These are phyloP conservation scores for Mimachlamys varia DNA, from an alignment of 2,888 invertebrate species.

Conservation along the genomic window DNA sequence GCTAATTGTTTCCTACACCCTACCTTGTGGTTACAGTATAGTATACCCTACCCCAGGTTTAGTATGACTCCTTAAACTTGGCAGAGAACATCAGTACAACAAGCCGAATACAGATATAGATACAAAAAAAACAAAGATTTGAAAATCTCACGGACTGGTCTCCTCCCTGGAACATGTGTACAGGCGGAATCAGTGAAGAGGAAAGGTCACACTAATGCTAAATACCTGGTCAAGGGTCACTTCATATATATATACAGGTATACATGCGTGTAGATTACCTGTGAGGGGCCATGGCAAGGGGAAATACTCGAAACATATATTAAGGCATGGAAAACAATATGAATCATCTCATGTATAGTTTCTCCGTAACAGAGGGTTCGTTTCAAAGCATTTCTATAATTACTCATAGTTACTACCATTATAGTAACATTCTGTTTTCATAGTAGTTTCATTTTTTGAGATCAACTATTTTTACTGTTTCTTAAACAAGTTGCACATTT, in stretches of 20 bases:
- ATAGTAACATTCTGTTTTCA: too few species aligned
- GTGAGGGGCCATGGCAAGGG: background rate
- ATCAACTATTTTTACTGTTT: too few species aligned
- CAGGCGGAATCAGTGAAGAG: slow-evolving; percentile 10
- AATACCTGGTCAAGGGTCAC: slow-evolving; percentile 27
- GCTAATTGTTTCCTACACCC: slow-evolving; percentile 9
- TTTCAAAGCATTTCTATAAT: too few species aligned
- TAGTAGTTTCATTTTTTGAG: too few species aligned
- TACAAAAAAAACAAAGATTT: background rate
- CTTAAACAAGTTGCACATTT: too few species aligned
- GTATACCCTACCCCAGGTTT: background rate
- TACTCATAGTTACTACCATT: too few species aligned
- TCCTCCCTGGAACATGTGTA: slow-evolving; percentile 31
- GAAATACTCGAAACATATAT: background rate
- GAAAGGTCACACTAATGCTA: background rate
- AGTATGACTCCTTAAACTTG: background rate
- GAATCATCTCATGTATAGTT: too few species aligned
- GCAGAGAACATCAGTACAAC: background rate
- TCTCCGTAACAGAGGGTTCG: too few species aligned
- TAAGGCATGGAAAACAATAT: background rate
- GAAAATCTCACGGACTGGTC: background rate
- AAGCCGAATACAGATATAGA: background rate
- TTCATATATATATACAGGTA: background rate
- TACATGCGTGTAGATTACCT: background rate
- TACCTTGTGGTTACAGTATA: background rate